phyloP scores from a whole-genome alignment of 2,797 vertebrate genomes.

The Anabas testudineus region DNA sequence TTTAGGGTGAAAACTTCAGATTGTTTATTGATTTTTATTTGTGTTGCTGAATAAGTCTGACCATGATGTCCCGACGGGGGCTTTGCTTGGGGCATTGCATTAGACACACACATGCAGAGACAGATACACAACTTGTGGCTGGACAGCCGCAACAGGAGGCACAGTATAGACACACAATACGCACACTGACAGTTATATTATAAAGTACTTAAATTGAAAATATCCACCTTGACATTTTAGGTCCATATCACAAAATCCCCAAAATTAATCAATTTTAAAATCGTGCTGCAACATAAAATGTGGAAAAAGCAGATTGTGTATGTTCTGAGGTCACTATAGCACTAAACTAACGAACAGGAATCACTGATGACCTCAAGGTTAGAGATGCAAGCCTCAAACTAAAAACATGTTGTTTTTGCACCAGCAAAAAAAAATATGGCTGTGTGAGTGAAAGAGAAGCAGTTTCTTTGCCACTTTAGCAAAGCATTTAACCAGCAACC shows the following conservation, averaged over 20 bases:
- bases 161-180: constrained; percentile 17
- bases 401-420: constrained; percentile 13
- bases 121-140: constrained; percentile 51
- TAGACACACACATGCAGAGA: constrained; percentile 66
- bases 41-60: constrained; percentile 96
- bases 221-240: constrained; percentile 29
- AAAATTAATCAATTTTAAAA: constrained; percentile 23
- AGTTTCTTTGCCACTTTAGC: background rate
- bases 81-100: constrained; percentile 62
- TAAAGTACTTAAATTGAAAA: constrained; percentile 13
- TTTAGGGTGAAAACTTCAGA: constrained; percentile 98
- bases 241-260: constrained; percentile 18
- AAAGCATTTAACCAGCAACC: background rate
- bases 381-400: constrained; percentile 4
- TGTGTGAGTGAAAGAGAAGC: background rate
- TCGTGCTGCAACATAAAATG: constrained; percentile 19
- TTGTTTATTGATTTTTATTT: constrained; percentile 99
- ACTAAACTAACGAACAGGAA: no score
- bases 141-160: constrained; percentile 39
- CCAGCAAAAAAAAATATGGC: constrained; percentile 3
- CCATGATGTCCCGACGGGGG: constrained; percentile 86
- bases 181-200: constrained; percentile 1
- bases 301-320: background rate
- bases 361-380: constrained; percentile 13
- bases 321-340: background rate